Base-by-base conservation (phyloP, 2,888 invertebrate species). In the Corythucha ciliata region DNA sequence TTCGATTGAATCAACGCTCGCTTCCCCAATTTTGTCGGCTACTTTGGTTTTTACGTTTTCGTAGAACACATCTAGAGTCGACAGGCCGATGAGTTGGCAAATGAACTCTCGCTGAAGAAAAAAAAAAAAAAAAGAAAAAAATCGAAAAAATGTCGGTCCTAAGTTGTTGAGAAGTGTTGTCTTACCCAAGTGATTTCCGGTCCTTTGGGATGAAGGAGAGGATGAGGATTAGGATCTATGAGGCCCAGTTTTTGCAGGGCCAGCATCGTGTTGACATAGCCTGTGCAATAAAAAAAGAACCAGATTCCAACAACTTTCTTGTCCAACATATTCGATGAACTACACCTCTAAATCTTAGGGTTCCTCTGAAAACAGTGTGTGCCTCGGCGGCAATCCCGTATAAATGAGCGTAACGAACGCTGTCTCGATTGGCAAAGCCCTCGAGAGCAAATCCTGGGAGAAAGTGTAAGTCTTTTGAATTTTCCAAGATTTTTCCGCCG, bases 391-490 rank as follows among this genome's bases (percentile, higher is more conserved):
- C 75, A 53, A 98, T 83, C 3, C 90, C 90, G 66, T 99, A 98
- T 0, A 88, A 74, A 41, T 83, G 76, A 1, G 81, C 77, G 66
- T 98, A 98, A 32, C 80, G 75, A 0, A 88, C 87, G 49, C 96
- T 96, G 68, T 98, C 97, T 53, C 98, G 75, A 71, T 97, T 98
- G 0, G 97, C 93, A 65, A 88, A 96, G 0, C 96, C 96, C 72
- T 97, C 96, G 48, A 97, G 74, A 12, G 91, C 87, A 65, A 97
- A 93, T 1, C 97, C 98, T 0, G 97, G 97, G 48, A 99, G 72
- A 69, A 97, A 98, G 66, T 89, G 81, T 47, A 96, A 72, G 0
- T 79, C 76, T 37, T 81, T 77, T 0, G 83, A 79, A 6, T 81
- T 76, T 0, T 90, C 83, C 80, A 98, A 83, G 29, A 98, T 72